These are phyloP conservation scores for Dermatemys mawii DNA, from an alignment of 2,113 vertebrate species.

Conservation along the genomic window DNA sequence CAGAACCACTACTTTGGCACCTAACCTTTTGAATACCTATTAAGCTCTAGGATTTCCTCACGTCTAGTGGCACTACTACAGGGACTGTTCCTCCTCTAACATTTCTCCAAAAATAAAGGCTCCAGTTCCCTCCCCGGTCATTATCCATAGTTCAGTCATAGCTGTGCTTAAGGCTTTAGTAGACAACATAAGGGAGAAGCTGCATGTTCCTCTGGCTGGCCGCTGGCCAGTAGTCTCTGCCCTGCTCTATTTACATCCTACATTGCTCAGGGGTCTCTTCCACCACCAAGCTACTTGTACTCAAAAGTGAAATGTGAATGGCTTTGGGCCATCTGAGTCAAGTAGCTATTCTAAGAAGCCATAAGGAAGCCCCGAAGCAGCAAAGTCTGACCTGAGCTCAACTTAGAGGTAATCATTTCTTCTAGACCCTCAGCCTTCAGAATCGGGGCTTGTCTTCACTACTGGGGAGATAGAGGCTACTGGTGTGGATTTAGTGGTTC, in stretches of 20 bases:
- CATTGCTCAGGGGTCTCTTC: conserved; percentile 32
- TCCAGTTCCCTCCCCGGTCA: conserved; percentile 34
- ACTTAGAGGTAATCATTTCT: background rate
- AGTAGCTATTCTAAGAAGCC: conserved; percentile 55
- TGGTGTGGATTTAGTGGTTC: too few species aligned
- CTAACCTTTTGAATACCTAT: accelerated
- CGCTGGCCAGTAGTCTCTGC: conserved; percentile 35
- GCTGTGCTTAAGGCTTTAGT: conserved; percentile 30
- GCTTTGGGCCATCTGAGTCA: conserved; percentile 37
- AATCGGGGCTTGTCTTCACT: background rate
- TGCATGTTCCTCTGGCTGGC: conserved; percentile 48
- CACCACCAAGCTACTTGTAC: background rate
- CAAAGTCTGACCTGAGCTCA: background rate
- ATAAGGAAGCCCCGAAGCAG: conserved; percentile 54
- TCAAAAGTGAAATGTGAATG: conserved; percentile 33
- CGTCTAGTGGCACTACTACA: background rate
- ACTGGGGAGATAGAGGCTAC: too few species aligned
- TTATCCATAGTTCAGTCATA: conserved; percentile 37
- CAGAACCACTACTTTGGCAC: too few species aligned
- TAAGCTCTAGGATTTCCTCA: background rate
- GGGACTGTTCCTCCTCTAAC: background rate
- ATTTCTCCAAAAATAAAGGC: background rate
- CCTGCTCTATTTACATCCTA: conserved; percentile 56
- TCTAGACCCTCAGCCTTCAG: conserved; percentile 5
- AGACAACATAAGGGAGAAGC: conserved; percentile 60